Evolutionary conservation across 2,797 vertebrate genomes (phyloP).

Genomic region (Schizothorax lantsangensis): DNA sequence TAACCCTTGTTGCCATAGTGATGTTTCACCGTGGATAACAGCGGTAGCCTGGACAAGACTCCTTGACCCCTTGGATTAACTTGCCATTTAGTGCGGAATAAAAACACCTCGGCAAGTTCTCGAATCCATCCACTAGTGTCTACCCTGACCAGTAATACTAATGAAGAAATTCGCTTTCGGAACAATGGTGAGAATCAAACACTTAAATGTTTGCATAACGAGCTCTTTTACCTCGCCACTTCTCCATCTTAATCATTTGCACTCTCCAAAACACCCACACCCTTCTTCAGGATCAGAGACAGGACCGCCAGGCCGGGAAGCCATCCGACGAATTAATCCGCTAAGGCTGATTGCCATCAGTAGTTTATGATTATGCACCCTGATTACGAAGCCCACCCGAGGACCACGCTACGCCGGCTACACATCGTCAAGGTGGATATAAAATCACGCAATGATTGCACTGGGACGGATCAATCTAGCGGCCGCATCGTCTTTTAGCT

Average conservation of each 20-base stretch:
- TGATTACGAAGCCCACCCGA: slow-evolving; percentile 84
- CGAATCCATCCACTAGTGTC: slow-evolving; percentile 56
- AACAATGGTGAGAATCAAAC: slow-evolving; percentile 79
- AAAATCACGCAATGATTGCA: slow-evolving; percentile 85
- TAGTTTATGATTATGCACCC: slow-evolving; percentile 82
- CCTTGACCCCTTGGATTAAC: slow-evolving; percentile 74
- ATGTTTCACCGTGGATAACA: slow-evolving; percentile 69
- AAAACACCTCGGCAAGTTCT: slow-evolving; percentile 65
- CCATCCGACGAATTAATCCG: slow-evolving; percentile 83
- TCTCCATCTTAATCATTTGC: slow-evolving; percentile 84
- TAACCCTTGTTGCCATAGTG: slow-evolving; percentile 77
- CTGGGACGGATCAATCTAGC: slow-evolving; percentile 81
- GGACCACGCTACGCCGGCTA: slow-evolving; percentile 74
- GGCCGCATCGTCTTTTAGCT: slow-evolving; percentile 76
- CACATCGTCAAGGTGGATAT: slow-evolving; percentile 80
- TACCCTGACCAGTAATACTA: slow-evolving; percentile 73
- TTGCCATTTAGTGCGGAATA: slow-evolving; percentile 68
- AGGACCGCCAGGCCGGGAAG: slow-evolving; percentile 72
- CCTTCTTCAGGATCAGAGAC: slow-evolving; percentile 84
- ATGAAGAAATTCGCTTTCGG: slow-evolving; percentile 74
- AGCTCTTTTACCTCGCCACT: slow-evolving; percentile 75
- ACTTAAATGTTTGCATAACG: slow-evolving; percentile 84
- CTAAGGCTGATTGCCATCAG: slow-evolving; percentile 84
- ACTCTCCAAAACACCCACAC: slow-evolving; percentile 87
- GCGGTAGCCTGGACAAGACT: slow-evolving; percentile 65